Conservation (phyloP, 2,113 vertebrate genomes). For the Crocuta crocuta region DNA sequence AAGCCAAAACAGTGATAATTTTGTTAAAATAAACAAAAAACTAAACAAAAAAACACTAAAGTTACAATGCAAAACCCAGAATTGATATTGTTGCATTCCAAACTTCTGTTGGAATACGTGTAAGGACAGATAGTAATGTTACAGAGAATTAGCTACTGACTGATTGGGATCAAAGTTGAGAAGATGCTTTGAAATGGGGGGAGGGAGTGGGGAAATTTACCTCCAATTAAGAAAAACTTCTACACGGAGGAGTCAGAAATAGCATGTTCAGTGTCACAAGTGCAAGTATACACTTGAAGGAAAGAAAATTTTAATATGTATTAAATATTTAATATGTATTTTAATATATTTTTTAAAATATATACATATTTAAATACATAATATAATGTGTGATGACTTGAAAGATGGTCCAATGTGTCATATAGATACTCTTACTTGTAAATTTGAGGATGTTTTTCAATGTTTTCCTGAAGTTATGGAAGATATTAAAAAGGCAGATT, state of each 20-base stretch:
- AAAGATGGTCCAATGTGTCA: constrained; percentile 90
- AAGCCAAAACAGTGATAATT: constrained; percentile 91
- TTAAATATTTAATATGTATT: too few species aligned
- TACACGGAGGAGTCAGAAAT: constrained; percentile 91
- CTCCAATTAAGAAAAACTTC: constrained; percentile 94
- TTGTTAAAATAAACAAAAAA: constrained; percentile 82
- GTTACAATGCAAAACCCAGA: constrained; percentile 58
- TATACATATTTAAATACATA: neutral
- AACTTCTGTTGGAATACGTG: constrained; percentile 13
- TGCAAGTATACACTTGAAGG: constrained; percentile 92
- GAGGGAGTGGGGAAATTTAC: constrained; percentile 88
- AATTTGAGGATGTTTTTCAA: constrained; percentile 94
- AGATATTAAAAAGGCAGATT: constrained; percentile 92
- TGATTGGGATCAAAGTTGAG: constrained; percentile 91
- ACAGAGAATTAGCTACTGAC: constrained; percentile 80
- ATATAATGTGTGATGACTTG: constrained; percentile 95
- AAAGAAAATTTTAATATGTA: constrained; percentile 90
- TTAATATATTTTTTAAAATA: too few species aligned
- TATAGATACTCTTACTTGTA: constrained; percentile 92
- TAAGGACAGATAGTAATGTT: neutral
- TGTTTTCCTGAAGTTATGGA: constrained; percentile 94
- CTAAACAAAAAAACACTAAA: neutral
- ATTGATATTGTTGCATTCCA: constrained; percentile 58
- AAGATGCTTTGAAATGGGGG: constrained; percentile 92
- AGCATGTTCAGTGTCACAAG: constrained; percentile 89